These are phyloP conservation scores for Capitulum mitella DNA, from an alignment of 2,888 invertebrate species.

Conservation along the genomic window DNA sequence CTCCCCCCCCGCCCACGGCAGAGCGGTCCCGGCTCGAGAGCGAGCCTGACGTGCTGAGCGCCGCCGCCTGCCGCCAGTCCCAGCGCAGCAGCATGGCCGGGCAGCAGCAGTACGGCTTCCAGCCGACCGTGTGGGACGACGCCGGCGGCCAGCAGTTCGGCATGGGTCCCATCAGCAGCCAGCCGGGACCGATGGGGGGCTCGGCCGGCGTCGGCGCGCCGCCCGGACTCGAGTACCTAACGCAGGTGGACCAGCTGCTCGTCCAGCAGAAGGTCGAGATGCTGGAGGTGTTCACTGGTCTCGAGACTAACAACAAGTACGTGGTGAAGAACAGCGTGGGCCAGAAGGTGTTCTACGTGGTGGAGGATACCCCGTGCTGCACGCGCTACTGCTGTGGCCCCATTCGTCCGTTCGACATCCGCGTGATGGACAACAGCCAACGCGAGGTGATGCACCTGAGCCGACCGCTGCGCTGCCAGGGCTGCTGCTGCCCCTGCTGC, in stretches of 20 bases:
- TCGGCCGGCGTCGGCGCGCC: conserved; percentile 24
- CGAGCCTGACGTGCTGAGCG: too few relatives aligned
- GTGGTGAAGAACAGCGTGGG: conserved; percentile 40
- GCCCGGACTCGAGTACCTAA: conserved; percentile 36
- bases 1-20: too few relatives aligned
- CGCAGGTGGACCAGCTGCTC: conserved; percentile 36
- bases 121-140: neutral
- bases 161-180: neutral
- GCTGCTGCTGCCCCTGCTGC: conserved; percentile 45
- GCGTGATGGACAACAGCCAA: conserved; percentile 43
- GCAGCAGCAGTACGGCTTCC: conserved; percentile 7
- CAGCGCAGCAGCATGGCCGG: neutral
- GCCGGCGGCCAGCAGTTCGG: neutral
- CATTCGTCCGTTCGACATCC: conserved; percentile 45
- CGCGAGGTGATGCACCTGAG: conserved; percentile 45
- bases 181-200: neutral
- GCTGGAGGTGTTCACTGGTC: conserved; percentile 41
- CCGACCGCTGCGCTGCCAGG: conserved; percentile 43
- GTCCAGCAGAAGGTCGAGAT: conserved; percentile 35
- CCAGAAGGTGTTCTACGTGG: conserved; percentile 36
- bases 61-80: too few relatives aligned
- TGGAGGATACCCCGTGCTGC: conserved; percentile 44
- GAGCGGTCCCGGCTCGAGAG: too few relatives aligned
- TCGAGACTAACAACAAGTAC: conserved; percentile 46
- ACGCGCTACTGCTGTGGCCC: conserved; percentile 45